Base-by-base conservation (phyloP, 2,797 vertebrate genomes). In the Garrulus glandarius region DNA sequence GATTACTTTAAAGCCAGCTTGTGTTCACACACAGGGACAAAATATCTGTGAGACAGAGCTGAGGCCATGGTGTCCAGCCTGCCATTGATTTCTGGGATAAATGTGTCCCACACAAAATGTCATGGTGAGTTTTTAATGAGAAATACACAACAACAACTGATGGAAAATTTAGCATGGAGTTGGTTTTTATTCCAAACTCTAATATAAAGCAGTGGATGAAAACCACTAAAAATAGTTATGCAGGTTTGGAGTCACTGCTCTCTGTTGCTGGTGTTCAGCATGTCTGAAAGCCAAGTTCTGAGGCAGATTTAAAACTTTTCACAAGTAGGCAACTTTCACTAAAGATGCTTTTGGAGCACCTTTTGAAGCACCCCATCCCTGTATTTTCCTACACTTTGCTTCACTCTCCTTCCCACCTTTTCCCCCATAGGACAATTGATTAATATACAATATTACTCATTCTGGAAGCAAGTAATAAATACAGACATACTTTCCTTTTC, bases 391-490 rank as follows among this genome's bases (percentile, higher is more conserved):
- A 7, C 37, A 22, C 34, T 22, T 65, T 52, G 32, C 57, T 90
- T 85, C 72, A 23, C n/a, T 84, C 50, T 84, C 44, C n/a, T 77
- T 81, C 59, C 70, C 84, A 80, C 29, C 8, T 60, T 93, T 93
- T 20, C 26, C 52, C 79, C 72, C 34, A 11, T 8, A 68, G 92
- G 78, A 78, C 90, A 79, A 17, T 71, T 93, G 96, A 97, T 96
- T 96, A 96, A 97, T 96, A 90, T 88, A 87, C 92, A 94, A 63
- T 93, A 86, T 94, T 97, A 91, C 96, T 97, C 61, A 32, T 78
- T 52, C 77, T 87, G 79, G 92, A 96, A 93, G 69, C 32, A 55
- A 84, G 93, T 77, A 92, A 93, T 92, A 95, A 97, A 93, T 96
- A 86, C 63, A 57, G 10, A 65, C 71, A 75, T 79, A 64, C 84